Evolutionary conservation across 2,888 invertebrate genomes (phyloP), one percentile per base, ranked within the genome.

Genomic region (Adineta ricciae): DNA sequence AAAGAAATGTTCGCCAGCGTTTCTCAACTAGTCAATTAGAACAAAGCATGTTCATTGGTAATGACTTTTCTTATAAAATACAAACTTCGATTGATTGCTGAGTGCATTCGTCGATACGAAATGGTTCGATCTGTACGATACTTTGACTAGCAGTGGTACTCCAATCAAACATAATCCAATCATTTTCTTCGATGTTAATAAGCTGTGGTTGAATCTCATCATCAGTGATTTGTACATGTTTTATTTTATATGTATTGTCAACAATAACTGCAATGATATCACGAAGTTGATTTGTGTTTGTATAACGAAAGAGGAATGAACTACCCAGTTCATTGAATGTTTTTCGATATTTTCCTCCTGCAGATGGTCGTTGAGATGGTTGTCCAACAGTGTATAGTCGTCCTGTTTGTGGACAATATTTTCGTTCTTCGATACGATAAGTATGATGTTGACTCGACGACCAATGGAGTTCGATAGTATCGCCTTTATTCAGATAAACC

Each of bases 111-210:
- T 64, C 24, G 14, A 24, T n/a, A 27, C 27, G n/a, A 64, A 27
- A 64, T 64, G 56, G 56, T 27, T 64, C 56, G 9, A 64, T 64
- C 27, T 64, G 56, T 9, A 27, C 27, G 14, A 64, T 64, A n/a
- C 4, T 27, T 64, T 64, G 56, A 27, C 8, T 24, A n/a, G 5
- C 2, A 24, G 14, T 64, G 8, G 24, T 24, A 64, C 27, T 7
- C 56, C 56, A 64, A 11, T 64, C 56, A n/a, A n/a, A 64, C 27
- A 64, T 64, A 64, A 64, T 64, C 56, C 56, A 64, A 64, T 64
- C 56, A 64, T 64, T 3, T 64, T 64, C 3, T 27, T 64, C 56
- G 24, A 64, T 64, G 2, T 2, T 1, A 27, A 64, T 64, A 27
- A 27, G 5, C 8, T 64, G 14, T 64, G 27, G 56, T 64, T 64